phyloP scores from a whole-genome alignment of 1,140 invertebrate genomes.

The Procambarus clarkii region DNA sequence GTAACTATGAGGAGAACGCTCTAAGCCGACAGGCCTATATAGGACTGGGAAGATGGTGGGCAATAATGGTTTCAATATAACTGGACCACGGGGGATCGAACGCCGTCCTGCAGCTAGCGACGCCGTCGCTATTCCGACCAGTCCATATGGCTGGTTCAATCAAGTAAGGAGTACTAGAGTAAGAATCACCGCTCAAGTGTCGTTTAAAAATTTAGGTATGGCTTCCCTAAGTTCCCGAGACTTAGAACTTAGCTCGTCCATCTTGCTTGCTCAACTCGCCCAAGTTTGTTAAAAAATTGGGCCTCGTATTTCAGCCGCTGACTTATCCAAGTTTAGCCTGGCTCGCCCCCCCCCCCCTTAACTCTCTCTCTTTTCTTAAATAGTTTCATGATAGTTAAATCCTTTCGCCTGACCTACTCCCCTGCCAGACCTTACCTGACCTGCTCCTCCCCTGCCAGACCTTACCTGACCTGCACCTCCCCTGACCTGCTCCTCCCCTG shows the following conservation, averaged over 20 bases:
- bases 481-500: too few species aligned
- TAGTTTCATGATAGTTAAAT: constrained; percentile 57
- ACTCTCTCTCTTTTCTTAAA: constrained; percentile 49
- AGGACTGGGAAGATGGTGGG: too few species aligned
- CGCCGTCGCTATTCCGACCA: too few species aligned
- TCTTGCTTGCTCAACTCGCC: constrained; percentile 48
- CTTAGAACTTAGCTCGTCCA: constrained; percentile 62
- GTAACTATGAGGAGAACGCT: too few species aligned
- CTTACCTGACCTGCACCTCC: not conserved
- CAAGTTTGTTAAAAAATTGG: constrained; percentile 44
- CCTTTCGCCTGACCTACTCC: constrained; percentile 6
- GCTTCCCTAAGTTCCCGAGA: constrained; percentile 34
- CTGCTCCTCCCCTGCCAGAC: not conserved
- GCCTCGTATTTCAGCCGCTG: constrained; percentile 54
- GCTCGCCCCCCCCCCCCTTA: constrained; percentile 5
- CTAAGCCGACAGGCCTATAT: too few species aligned
- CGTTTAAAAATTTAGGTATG: constrained; percentile 46
- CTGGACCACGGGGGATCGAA: too few species aligned
- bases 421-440: not conserved
- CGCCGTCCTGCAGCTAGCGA: too few species aligned
- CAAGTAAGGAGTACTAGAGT: not conserved
- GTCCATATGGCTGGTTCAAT: too few species aligned
- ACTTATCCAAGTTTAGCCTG: constrained; percentile 53
- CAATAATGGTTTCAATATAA: too few species aligned
- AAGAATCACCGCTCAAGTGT: constrained; percentile 29